A percentile compares a stretch with the other conserved stretches of the same genome.
These are phyloP conservation scores for Eulemur rufifrons DNA, from an alignment of 2,113 vertebrate genomes.

Conservation along the genomic window DNA sequence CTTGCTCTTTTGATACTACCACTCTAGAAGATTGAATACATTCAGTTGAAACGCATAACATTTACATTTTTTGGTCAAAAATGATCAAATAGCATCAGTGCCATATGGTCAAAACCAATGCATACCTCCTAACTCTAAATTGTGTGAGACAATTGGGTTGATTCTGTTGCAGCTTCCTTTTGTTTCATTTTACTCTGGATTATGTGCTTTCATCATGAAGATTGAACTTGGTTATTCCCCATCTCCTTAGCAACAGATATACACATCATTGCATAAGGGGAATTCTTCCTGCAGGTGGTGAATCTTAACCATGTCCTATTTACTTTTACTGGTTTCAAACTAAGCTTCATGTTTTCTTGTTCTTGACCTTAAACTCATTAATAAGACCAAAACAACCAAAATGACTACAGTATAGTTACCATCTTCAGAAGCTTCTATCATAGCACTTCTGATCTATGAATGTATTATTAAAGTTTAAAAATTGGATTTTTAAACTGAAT, in stretches of 20 bases:
- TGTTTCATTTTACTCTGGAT: background rate
- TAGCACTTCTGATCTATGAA: background rate
- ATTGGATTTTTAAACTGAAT: background rate
- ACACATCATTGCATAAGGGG: background rate
- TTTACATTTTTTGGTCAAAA: background rate
- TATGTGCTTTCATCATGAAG: background rate
- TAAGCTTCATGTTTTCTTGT: background rate
- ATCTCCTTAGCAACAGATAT: background rate
- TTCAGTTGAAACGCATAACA: background rate
- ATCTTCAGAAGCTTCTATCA: background rate
- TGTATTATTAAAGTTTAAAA: background rate
- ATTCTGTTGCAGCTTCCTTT: background rate
- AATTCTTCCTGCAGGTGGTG: background rate
- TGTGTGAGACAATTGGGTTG: background rate
- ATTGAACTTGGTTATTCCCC: background rate
- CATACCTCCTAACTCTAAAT: background rate
- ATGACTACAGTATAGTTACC: background rate
- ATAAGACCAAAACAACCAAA: background rate
- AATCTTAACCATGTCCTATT: background rate
- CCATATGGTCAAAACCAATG: background rate
- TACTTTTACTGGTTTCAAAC: constrained; percentile 16
- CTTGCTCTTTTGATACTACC: background rate
- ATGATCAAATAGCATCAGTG: background rate
- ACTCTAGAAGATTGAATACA: background rate
- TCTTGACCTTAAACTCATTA: background rate